Percentiles rank a stretch among this genome's conserved stretches.
phyloP scores from a whole-genome alignment of 2,888 invertebrate genomes.

The Eilema depressum region DNA sequence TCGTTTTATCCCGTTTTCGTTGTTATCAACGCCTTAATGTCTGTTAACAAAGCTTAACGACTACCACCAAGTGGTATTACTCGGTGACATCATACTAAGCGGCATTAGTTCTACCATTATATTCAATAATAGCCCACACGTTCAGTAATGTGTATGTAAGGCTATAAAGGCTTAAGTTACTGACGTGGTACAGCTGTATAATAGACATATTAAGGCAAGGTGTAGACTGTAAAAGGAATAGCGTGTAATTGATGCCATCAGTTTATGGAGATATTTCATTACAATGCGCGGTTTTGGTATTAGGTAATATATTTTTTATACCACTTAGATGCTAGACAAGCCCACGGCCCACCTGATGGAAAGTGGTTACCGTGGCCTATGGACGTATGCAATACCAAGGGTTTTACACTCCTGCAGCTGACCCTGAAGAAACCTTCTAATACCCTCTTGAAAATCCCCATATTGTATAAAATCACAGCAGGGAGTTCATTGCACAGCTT shows the following conservation, averaged over 20 bases:
- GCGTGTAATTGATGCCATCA: not conserved
- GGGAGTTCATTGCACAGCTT: too few relatives aligned
- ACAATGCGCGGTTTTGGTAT: too few relatives aligned
- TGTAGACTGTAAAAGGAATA: not conserved
- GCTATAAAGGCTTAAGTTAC: constrained; percentile 16
- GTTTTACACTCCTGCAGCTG: too few relatives aligned
- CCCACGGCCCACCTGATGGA: too few relatives aligned
- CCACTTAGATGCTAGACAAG: too few relatives aligned
- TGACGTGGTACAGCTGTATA: constrained; percentile 3
- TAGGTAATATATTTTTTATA: too few relatives aligned
- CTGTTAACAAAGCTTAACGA: constrained; percentile 25
- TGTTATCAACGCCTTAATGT: constrained; percentile 25
- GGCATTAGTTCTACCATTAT: constrained; percentile 31
- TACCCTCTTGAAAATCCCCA: too few relatives aligned
- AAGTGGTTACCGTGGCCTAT: too few relatives aligned
- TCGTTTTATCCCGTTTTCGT: constrained; percentile 10
- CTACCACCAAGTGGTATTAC: constrained; percentile 23
- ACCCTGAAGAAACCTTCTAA: too few relatives aligned
- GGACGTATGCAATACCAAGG: too few relatives aligned
- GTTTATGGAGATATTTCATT: too few relatives aligned
- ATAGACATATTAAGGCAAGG: constrained; percentile 7
- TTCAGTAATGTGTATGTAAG: constrained; percentile 17
- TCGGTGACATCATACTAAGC: constrained; percentile 14
- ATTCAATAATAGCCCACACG: constrained; percentile 22
- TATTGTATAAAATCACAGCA: too few relatives aligned